Evolutionary conservation across 2,888 invertebrate genomes (phyloP).

Genomic region (Neoaliturus tenellus): DNA sequence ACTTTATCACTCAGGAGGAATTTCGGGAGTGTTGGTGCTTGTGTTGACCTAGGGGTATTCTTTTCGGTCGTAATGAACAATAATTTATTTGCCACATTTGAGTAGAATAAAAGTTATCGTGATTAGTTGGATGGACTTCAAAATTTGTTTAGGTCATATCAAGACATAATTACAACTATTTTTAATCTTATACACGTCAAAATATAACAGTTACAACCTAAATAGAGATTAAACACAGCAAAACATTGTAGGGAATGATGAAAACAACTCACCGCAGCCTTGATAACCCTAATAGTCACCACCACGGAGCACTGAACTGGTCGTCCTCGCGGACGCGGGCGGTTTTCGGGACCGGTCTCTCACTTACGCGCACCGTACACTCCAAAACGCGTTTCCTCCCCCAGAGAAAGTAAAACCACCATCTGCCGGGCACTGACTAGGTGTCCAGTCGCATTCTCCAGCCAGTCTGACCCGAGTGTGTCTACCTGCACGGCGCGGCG

Average conservation of each 20-base stretch:
- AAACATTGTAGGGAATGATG: background rate
- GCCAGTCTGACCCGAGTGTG: conserved; percentile 23
- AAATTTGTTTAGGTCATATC: too few relatives aligned
- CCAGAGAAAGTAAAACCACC: conserved; percentile 45
- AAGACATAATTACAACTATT: too few relatives aligned
- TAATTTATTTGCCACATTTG: too few relatives aligned
- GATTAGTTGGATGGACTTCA: too few relatives aligned
- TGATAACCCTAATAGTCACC: conserved; percentile 38
- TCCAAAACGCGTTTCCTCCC: conserved; percentile 47
- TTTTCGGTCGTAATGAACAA: too few relatives aligned
- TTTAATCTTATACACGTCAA: too few relatives aligned
- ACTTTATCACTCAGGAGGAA: too few relatives aligned
- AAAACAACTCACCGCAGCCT: conserved; percentile 35
- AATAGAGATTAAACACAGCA: background rate
- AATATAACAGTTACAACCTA: background rate
- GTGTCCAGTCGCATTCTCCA: conserved; percentile 47
- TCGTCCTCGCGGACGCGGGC: conserved; percentile 2
- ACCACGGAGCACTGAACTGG: conserved; percentile 17
- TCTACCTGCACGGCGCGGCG: conserved; percentile 35
- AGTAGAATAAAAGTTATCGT: too few relatives aligned
- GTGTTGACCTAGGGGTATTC: too few relatives aligned
- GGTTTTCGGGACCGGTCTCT: conserved; percentile 34
- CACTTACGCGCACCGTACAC: conserved; percentile 30
- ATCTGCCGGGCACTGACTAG: conserved; percentile 33
- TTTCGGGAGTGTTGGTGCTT: too few relatives aligned